phyloP scores from a whole-genome alignment of 2,113 vertebrate species.

The Antidorcas marsupialis region DNA sequence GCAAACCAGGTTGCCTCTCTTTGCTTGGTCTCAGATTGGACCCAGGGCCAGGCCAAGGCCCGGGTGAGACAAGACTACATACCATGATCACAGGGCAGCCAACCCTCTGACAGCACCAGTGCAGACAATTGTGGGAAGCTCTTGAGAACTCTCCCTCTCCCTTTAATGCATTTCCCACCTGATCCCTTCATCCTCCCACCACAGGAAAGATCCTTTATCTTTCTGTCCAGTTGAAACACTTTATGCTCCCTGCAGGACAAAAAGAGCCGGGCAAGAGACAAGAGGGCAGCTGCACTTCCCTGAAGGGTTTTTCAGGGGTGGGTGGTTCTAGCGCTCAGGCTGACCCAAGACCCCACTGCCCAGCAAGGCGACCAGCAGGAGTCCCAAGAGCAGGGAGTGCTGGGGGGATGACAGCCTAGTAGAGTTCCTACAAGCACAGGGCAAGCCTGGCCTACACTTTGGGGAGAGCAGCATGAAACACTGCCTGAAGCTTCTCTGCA shows the following conservation, averaged over 20 bases:
- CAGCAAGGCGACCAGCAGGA: neutral
- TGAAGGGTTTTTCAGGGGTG: neutral
- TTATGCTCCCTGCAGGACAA: neutral
- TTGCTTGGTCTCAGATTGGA: neutral
- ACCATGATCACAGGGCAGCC: neutral
- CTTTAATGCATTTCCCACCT: neutral
- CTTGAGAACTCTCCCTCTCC: neutral
- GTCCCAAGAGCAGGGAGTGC: accelerated
- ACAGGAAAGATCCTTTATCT: neutral
- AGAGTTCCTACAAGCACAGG: neutral
- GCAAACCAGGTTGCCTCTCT: neutral
- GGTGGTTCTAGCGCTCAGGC: neutral
- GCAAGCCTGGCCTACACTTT: too few relatives aligned
- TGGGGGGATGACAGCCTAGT: neutral
- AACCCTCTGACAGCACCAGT: neutral
- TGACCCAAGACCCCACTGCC: neutral
- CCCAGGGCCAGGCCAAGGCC: neutral
- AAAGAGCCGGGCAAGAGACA: neutral
- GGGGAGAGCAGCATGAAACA: neutral
- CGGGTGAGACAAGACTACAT: neutral
- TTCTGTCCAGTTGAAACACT: neutral
- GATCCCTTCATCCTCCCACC: neutral
- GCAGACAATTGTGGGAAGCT: neutral
- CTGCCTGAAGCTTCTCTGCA: neutral
- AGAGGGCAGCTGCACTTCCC: neutral